Conservation (phyloP, 1,140 invertebrate species). For the Papilio xuthus region DNA sequence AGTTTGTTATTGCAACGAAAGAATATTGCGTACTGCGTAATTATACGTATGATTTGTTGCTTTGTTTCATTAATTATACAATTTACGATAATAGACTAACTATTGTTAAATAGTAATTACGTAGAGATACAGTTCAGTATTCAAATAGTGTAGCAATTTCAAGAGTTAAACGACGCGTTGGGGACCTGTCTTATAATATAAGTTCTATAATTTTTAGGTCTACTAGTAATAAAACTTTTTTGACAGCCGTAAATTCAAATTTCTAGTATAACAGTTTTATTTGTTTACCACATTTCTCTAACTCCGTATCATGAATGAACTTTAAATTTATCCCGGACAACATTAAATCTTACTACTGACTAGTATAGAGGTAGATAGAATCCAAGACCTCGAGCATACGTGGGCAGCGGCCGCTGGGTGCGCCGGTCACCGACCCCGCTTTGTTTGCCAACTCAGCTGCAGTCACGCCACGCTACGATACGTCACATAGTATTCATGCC, state of each 20-base stretch:
- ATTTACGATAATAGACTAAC: background rate
- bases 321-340: conserved; percentile 11
- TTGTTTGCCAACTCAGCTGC: conserved; percentile 80
- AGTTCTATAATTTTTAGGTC: no score
- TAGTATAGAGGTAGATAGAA: conserved; percentile 28
- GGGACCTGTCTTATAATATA: no score
- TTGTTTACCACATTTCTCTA: background rate
- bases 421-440: conserved; percentile 78
- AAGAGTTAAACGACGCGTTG: background rate
- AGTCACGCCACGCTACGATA: conserved; percentile 58
- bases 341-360: background rate
- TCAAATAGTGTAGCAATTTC: background rate
- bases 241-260: background rate
- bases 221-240: no score
- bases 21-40: background rate
- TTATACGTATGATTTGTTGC: background rate
- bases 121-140: background rate
- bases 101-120: background rate
- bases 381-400: conserved; percentile 52
- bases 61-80: conserved; percentile 17
- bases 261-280: background rate
- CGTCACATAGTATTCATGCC: conserved; percentile 68
- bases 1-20: background rate
- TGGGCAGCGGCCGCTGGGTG: conserved; percentile 73
- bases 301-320: conserved; percentile 23